Evolutionary conservation across 1,140 invertebrate species (phyloP).

Genomic region (Saccostrea cuccullata): DNA sequence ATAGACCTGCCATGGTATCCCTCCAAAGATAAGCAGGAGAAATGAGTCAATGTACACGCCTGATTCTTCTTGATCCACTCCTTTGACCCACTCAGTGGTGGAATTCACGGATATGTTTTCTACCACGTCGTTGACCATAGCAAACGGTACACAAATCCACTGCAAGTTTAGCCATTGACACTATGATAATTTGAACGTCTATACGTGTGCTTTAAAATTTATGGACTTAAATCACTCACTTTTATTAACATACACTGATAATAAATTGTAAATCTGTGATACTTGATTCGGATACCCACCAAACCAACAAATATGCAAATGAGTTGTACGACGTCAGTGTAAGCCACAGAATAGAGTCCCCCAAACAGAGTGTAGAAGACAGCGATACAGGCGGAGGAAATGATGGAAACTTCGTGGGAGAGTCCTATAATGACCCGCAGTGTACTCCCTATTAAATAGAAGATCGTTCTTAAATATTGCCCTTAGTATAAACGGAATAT

Average conservation of each 20-base stretch:
- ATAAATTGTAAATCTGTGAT: not conserved
- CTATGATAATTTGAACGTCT: no score
- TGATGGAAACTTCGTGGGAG: conserved; percentile 83
- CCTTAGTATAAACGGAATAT: conserved; percentile 27
- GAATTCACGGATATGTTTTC: conserved; percentile 88
- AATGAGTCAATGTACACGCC: conserved; percentile 94
- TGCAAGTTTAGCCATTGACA: conserved; percentile 69
- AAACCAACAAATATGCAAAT: conserved; percentile 64
- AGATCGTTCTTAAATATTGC: no score
- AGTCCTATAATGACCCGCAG: conserved; percentile 96
- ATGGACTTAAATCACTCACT: not conserved
- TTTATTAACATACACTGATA: not conserved
- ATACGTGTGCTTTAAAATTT: no score
- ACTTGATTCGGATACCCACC: not conserved
- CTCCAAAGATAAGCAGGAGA: conserved; percentile 94
- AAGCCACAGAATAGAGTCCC: conserved; percentile 69
- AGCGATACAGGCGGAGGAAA: conserved; percentile 67
- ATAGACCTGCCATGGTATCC: conserved; percentile 98
- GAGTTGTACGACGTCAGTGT: conserved; percentile 70
- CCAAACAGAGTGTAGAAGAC: conserved; percentile 70
- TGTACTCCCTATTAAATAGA: conserved; percentile 94
- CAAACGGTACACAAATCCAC: conserved; percentile 99
- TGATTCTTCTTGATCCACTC: conserved; percentile 85
- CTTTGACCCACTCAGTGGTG: conserved; percentile 88
- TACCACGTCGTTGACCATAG: conserved; percentile 91